phyloP scores from a whole-genome alignment of 2,888 invertebrate species.

The Metalampra italica region DNA sequence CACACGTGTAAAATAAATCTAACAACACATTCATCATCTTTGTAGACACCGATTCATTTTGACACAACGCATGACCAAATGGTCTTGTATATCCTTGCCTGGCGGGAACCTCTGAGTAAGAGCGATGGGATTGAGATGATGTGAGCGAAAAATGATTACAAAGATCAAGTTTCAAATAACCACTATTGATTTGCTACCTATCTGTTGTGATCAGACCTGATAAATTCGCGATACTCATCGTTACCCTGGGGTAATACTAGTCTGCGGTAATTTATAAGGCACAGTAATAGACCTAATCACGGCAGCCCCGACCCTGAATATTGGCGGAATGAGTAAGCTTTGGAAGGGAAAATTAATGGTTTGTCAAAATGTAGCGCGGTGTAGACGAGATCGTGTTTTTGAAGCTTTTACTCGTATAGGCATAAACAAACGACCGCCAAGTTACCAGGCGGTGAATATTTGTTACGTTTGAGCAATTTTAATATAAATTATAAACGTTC shows the following conservation, averaged over 20 bases:
- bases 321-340: neutral
- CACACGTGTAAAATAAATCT: too few species aligned
- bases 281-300: constrained; percentile 1
- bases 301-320: neutral
- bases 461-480: too few species aligned
- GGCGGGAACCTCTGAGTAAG: too few species aligned
- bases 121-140: too few species aligned
- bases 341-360: constrained; percentile 3
- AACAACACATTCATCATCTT: too few species aligned
- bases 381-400: neutral
- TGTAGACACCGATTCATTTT: too few species aligned
- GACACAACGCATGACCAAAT: too few species aligned
- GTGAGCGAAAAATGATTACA: too few species aligned
- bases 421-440: neutral
- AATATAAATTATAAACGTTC: too few species aligned
- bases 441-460: neutral
- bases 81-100: too few species aligned
- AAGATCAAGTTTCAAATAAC: too few species aligned
- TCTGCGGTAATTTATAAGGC: neutral
- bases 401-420: neutral
- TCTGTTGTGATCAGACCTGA: neutral
- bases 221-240: neutral
- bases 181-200: neutral
- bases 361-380: constrained; percentile 1
- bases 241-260: neutral